Base-by-base conservation (phyloP, 2,113 vertebrate species). In the Gasterosteus nipponicus region DNA sequence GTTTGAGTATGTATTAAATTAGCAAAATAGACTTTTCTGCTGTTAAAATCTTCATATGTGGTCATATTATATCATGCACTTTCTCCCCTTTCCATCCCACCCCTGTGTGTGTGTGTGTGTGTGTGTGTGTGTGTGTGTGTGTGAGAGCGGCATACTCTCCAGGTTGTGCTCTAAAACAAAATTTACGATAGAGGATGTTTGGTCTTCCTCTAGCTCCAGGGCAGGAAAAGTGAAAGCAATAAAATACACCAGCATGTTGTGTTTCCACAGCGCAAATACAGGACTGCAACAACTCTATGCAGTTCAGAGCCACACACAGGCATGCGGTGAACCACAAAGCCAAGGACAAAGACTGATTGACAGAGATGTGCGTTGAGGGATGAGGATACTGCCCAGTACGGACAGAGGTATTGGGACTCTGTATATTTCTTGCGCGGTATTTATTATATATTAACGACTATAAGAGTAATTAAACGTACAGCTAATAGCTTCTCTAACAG, bases 211-310 rank as follows among this genome's bases (percentile, higher is more conserved):
- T 82, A 33, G 88, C 89, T 89, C 67, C 81, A 59, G 82, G 89
- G 83, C 89, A 92, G 86, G 89, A 92, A 88, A 88, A 89, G 84
- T 87, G 93, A 93, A 69, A 85, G 90, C 86, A 89, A 87, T 91
- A 91, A 93, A 90, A 89, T 71, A 86, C 64, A 84, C 49, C 82
- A 81, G 76, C 72, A 46, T 88, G 86, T 86, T 91, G 84, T 89
- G 77, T 89, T 86, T 75, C 84, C 81, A 86, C 54, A 69, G 78
- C 7, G 61, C 53, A 88, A 90, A 89, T 69, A 89, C 67, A 87
- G 81, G 65, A 67, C 81, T 78, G 75, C 62, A 81, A 61, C 26
- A 67, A 68, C 74, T 19, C 47, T 49, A 39, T 29, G 31, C 61
- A 67, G 67, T 56, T 56, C 42, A 75, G 33, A 76, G 8, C 19